These are phyloP conservation scores for Lithodes maja DNA, from an alignment of 2,888 invertebrate species.

Conservation along the genomic window DNA sequence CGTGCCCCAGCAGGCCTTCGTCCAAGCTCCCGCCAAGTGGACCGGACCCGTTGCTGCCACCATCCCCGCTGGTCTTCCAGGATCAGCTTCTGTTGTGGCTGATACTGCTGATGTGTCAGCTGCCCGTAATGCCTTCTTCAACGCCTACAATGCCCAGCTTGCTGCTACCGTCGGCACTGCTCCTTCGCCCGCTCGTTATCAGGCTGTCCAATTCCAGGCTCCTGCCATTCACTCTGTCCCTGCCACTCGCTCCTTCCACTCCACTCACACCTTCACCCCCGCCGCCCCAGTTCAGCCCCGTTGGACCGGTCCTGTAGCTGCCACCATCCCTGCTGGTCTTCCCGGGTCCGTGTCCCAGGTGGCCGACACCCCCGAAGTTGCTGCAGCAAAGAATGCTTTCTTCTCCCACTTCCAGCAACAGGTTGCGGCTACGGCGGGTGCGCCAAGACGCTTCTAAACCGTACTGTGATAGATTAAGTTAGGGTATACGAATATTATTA, in stretches of 20 bases:
- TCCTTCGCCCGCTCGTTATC: not conserved
- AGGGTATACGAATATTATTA: not conserved
- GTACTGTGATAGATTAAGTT: slow-evolving; percentile 37
- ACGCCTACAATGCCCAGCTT: slow-evolving; percentile 46
- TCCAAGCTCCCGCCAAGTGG: slow-evolving; percentile 44
- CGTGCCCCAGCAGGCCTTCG: slow-evolving; percentile 49
- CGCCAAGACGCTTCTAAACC: slow-evolving; percentile 25
- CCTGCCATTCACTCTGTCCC: not conserved
- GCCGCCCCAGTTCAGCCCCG: slow-evolving; percentile 41
- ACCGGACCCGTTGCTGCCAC: slow-evolving; percentile 55
- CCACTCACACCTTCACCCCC: slow-evolving; percentile 23
- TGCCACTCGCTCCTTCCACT: not conserved
- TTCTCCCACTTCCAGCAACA: slow-evolving; percentile 46
- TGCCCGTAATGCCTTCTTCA: slow-evolving; percentile 49
- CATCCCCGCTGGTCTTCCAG: slow-evolving; percentile 51
- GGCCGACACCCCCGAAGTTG: slow-evolving; percentile 62
- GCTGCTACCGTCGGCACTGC: slow-evolving; percentile 29
- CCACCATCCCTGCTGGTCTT: slow-evolving; percentile 67
- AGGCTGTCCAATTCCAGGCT: not conserved
- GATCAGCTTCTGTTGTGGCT: slow-evolving; percentile 27
- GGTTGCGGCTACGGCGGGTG: slow-evolving; percentile 44
- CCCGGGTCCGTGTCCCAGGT: slow-evolving; percentile 58
- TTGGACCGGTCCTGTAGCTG: slow-evolving; percentile 68
- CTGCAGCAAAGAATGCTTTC: slow-evolving; percentile 65
- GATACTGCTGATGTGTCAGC: slow-evolving; percentile 51